These are phyloP conservation scores for Cheilosia impressa DNA, from an alignment of 2,888 invertebrate species.

Conservation along the genomic window DNA sequence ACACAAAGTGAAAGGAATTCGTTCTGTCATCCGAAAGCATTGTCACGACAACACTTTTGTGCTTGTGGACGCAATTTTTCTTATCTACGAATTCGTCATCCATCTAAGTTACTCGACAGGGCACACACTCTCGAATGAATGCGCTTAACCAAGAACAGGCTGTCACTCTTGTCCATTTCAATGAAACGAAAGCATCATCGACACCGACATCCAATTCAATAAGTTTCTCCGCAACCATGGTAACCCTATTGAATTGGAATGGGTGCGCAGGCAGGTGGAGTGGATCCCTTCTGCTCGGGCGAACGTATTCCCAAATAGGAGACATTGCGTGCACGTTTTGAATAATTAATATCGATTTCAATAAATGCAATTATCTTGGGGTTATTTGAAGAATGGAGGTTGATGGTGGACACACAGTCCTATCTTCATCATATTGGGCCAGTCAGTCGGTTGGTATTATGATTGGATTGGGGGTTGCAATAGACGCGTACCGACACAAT, in stretches of 20 bases:
- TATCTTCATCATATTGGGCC: not conserved
- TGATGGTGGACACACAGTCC: not conserved
- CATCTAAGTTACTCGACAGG: conserved; percentile 7
- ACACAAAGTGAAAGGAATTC: conserved; percentile 23
- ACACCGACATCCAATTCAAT: conserved; percentile 6
- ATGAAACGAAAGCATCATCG: conserved; percentile 14
- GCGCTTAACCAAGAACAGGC: conserved; percentile 20
- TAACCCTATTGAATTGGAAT: not conserved
- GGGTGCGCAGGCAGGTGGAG: not conserved
- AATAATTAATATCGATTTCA: conserved; percentile 74
- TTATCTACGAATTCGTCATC: not conserved
- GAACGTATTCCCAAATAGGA: conserved; percentile 37
- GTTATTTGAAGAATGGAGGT: conserved; percentile 21
- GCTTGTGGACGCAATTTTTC: not conserved
- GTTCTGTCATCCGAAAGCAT: conserved; percentile 4
- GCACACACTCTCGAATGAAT: conserved; percentile 25
- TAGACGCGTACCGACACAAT: not conserved
- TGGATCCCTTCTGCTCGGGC: conserved; percentile 6
- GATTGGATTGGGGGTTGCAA: conserved; percentile 16
- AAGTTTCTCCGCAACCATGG: conserved; percentile 25
- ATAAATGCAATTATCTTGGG: conserved; percentile 68
- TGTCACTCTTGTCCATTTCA: conserved; percentile 20
- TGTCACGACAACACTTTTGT: conserved; percentile 39
- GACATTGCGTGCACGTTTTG: conserved; percentile 51
- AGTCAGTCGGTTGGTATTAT: conserved; percentile 15